Base-by-base conservation (phyloP, 2,113 vertebrate species). In the Albula glossodonta region DNA sequence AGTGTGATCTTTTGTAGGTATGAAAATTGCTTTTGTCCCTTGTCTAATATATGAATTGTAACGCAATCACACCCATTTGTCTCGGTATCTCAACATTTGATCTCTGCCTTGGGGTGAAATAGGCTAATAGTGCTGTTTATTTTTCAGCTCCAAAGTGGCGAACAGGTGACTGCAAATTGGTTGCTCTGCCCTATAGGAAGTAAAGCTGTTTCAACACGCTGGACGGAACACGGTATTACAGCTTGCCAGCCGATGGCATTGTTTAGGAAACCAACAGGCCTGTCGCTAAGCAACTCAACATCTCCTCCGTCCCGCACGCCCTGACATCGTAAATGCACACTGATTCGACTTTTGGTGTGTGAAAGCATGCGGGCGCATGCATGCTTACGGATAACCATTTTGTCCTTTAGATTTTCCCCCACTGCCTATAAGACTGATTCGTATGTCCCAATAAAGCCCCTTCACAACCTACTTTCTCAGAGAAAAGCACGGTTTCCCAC, bases 261-360 rank as follows among this genome's bases (percentile, higher is more conserved):
- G 82, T 63, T 83, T 83, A 17, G 22, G 56, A 63, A 57, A 83
- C 52, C 52, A 83, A 63, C 56, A 63, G 56, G 31, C 10, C 12
- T 83, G 82, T 81, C 25, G 80, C 80, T 53, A 81, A 52, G 82
- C 57, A 83, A 49, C 82, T 41, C 12, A 83, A 4, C 82, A 25
- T 31, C n/a, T 41, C 57, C n/a, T 41, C 57, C 82, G 5, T 83
- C 51, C 22, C 80, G 22, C 52, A 63, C 19, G 82, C 66, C 57
- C 82, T 60, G 25, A 41, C 81, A 63, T 63, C 9, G 56, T 83
- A 60, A 83, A 63, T 60, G 25, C 81, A 12, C 25, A 83, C 25
- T 60, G 81, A 83, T 82, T 82, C 31, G 81, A 52, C 51, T 56
- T 56, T 12, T 17, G 49, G 56, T n/a, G 25, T 6, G 53, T 83